phyloP scores from a whole-genome alignment of 2,888 invertebrate species.

The Xestia rhomboidea region DNA sequence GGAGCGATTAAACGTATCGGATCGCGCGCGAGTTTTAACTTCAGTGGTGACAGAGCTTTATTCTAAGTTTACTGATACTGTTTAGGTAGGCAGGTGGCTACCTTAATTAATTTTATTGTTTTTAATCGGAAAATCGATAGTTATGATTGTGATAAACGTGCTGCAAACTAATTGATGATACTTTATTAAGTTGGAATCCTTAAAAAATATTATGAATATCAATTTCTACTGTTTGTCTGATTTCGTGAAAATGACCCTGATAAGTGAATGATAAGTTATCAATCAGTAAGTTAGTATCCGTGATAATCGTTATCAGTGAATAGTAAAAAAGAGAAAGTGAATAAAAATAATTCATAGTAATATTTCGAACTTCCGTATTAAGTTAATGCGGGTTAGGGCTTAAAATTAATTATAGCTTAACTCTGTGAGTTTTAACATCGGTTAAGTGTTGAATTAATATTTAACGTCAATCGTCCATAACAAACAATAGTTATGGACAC shows the following conservation, averaged over 20 bases:
- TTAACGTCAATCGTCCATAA: not conserved
- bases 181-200: conserved; percentile 13
- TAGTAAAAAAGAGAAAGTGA: conserved; percentile 9
- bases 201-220: conserved; percentile 27
- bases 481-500: not conserved
- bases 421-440: not conserved
- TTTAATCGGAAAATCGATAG: conserved; percentile 43
- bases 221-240: conserved; percentile 20
- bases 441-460: not conserved
- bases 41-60: conserved; percentile 4
- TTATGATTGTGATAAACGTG: conserved; percentile 24
- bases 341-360: not conserved
- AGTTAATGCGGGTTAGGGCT: not conserved
- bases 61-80: not conserved
- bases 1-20: not conserved
- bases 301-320: conserved; percentile 13
- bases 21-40: not conserved
- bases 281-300: conserved; percentile 24
- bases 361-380: not conserved
- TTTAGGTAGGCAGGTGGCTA: not conserved
- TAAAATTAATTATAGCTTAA: not conserved
- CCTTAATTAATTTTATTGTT: not conserved
- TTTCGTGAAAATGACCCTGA: conserved; percentile 13
- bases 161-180: conserved; percentile 1
- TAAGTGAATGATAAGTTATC: conserved; percentile 41